Base-by-base conservation (phyloP, 2,113 vertebrate species). In the Oostethus manadensis region DNA sequence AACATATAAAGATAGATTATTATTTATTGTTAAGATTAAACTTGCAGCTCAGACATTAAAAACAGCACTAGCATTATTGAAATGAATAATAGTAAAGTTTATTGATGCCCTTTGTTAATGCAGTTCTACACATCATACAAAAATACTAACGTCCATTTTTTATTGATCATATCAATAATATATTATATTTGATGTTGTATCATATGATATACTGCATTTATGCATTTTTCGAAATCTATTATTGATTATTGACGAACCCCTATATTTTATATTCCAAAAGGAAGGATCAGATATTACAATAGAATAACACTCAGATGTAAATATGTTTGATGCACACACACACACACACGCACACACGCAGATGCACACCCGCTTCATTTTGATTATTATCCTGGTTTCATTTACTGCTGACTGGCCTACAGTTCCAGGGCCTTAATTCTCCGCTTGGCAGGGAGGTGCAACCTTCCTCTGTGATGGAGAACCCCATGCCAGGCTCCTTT, bases 401-500 rank as follows among this genome's bases (percentile, higher is more conserved):
- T 65, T 56, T 43, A 68, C 62, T 61, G 48, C 74, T 57, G 65
- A 71, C 70, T 79, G 76, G 80, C 78, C 64, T 65, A 73, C 74
- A 75, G 66, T 77, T 78, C 73, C 76, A 62, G 79, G 78, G 76
- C 75, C 66, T 70, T 83, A 78, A 83, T 84, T 79, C 85, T 67
- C 70, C 78, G 68, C 64, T 83, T 88, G 89, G 89, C 86, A 86
- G 81, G 44, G 70, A 60, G 78, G 73, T 62, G 66, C 79, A 57
- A 64, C 70, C 72, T 73, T 83, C 76, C 79, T 79, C 82, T 74
- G 80, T 71, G 77, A 77, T 71, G 56, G 64, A 62, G 56, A 38
- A 56, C 81, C 78, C 69, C 84, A 80, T 80, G 82, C 81, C 78
- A 77, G 75, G 73, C 78, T 81, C 78, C 70, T 85, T 89, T 88